Evolutionary conservation across 2,797 vertebrate species (phyloP).

Genomic region (Spinus olivaceus): DNA sequence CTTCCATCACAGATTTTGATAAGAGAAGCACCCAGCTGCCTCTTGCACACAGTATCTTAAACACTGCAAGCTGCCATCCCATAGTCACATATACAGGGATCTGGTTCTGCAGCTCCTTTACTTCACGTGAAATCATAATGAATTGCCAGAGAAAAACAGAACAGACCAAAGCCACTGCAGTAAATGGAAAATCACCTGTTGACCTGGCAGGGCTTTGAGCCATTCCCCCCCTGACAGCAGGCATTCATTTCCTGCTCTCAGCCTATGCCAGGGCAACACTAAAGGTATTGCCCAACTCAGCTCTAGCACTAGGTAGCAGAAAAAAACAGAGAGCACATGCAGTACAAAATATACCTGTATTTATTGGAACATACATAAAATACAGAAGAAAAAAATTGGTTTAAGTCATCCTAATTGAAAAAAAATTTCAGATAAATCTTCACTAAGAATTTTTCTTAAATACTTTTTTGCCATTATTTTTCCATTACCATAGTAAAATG

Average conservation of each 20-base stretch:
- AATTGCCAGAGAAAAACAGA: slow-evolving; percentile 5
- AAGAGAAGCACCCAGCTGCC: not conserved
- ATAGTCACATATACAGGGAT: not conserved
- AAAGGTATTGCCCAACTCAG: not conserved
- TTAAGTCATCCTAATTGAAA: not conserved
- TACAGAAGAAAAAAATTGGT: not conserved
- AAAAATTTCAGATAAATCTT: not conserved
- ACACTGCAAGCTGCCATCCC: not conserved
- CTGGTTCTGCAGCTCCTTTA: not conserved
- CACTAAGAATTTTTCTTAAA: not conserved
- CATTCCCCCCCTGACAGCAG: slow-evolving; percentile 13
- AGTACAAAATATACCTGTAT: not conserved
- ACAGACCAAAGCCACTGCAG: not conserved
- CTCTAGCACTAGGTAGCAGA: not conserved
- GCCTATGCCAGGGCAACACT: not conserved
- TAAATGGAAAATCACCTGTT: slow-evolving; percentile 9
- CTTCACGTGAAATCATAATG: not conserved
- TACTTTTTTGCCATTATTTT: not conserved
- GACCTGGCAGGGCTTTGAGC: slow-evolving; percentile 5
- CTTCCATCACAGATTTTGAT: not conserved
- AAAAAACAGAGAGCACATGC: not conserved
- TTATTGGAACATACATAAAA: not conserved
- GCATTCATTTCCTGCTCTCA: slow-evolving; percentile 46
- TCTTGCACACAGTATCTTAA: not conserved
- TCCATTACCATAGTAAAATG: not conserved